Evolutionary conservation across 2,888 invertebrate species (phyloP), one percentile per base, ranked within the genome.

Genomic region (Mythimna impura): DNA sequence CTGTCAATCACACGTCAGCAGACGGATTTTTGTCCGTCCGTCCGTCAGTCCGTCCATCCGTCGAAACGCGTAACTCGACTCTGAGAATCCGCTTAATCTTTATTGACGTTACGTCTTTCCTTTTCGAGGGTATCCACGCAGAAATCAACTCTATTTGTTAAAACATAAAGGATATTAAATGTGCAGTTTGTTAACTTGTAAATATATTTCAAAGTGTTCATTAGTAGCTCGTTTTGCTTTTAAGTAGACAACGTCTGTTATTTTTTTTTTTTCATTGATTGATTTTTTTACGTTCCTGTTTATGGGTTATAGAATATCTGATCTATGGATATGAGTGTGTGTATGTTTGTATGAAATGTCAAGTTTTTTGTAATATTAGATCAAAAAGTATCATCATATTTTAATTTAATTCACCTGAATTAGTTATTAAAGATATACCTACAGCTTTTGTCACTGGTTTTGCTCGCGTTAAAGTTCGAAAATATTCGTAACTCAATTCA

Each of bases 171-270:
- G 17, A 20, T 0, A 10, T 0, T 8, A 58, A 0, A 20, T 2
- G 10, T 57, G 78, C 52, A 52, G 25, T 73, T 68, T 47, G 43
- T 80, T 71, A 63, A 17, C 14, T 81, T 69, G 83, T 78, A 74
- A 79, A 82, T 76, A 75, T 80, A 85, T 80, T 81, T 71, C 80
- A 70, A 83, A 84, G 77, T 85, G 91, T 91, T 93, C 91, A 93
- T 93, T 93, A 93, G 93, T 89, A 89, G 89, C 90, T 88, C 88
- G 90, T 92, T 92, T 92, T 90, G 89, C 85, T 89, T 86, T 90
- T 92, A 93, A 91, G 92, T 89, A 89, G 91, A 92, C 91, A 91
- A 88, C 87, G 90, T 91, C 89, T 89, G 84, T 47, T 47, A 76
- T 84, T 78, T 85, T 78, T 85, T 78, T 85, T 84, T 85, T 84